Conservation (phyloP, 2,888 invertebrate genomes). For the Nymphalis polychloros region DNA sequence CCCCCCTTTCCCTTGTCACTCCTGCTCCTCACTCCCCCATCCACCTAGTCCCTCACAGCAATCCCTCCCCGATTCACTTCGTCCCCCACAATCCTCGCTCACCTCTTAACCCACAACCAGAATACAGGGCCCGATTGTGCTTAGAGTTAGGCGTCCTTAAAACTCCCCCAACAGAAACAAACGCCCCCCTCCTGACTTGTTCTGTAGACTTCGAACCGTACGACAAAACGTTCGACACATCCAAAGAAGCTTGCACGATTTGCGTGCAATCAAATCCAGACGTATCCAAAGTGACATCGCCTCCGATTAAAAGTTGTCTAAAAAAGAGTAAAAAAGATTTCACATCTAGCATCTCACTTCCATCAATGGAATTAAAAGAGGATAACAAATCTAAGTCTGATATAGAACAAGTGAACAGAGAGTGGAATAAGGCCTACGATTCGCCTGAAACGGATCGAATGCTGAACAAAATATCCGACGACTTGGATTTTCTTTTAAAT, state of each 20-base stretch:
- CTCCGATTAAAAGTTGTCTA: slow-evolving; percentile 74
- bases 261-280: slow-evolving; percentile 72
- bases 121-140: slow-evolving; percentile 76
- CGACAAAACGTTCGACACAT: slow-evolving; percentile 58
- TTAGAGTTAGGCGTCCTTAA: slow-evolving; percentile 77
- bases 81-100: slow-evolving; percentile 43
- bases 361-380: slow-evolving; percentile 61
- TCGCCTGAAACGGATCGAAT: slow-evolving; percentile 82
- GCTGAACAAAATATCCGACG: slow-evolving; percentile 90
- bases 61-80: slow-evolving; percentile 41
- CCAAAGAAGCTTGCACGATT: slow-evolving; percentile 66
- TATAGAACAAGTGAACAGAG: slow-evolving; percentile 65
- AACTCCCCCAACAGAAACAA: slow-evolving; percentile 49
- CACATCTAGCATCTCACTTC: slow-evolving; percentile 63
- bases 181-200: slow-evolving; percentile 58
- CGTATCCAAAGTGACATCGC: slow-evolving; percentile 64
- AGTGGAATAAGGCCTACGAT: slow-evolving; percentile 68
- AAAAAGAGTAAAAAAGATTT: slow-evolving; percentile 63
- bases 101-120: slow-evolving; percentile 44
- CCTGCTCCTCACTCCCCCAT: slow-evolving; percentile 9
- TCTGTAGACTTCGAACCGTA: slow-evolving; percentile 68
- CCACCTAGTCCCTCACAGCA: slow-evolving; percentile 39
- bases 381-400: slow-evolving; percentile 57
- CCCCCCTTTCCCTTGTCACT: slow-evolving; percentile 6
- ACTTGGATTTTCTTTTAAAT: slow-evolving; percentile 90